Base-by-base conservation (phyloP, 2,797 vertebrate species). In the Cheirogaleus major region DNA sequence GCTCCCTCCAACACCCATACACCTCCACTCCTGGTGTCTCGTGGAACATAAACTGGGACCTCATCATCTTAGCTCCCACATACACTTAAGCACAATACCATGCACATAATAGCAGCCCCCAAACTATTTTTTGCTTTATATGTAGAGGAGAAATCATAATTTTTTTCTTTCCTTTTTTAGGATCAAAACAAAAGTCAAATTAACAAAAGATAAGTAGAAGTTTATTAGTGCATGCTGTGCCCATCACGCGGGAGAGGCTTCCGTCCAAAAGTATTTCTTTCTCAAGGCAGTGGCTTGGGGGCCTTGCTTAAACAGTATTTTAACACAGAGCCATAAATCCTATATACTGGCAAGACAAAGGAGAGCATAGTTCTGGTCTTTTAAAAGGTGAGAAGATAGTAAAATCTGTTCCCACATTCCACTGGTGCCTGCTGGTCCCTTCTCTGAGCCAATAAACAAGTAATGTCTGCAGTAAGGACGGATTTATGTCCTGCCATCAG, bases 41-140 rank as follows among this genome's bases (percentile, higher is more conserved):
- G 25, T 2, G 13, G 32, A 67, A 55, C 45, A 50, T 27, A 69
- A 78, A 61, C 48, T 79, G 76, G 27, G 38, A 75, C 27, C 32
- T 89, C 75, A 35, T 6, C 43, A 4, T 55, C 45, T 86, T 9
- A 83, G 48, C 59, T 72, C 72, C 13, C 12, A 83, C 50, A 52
- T 43, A 59, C 25, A n/a, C 27, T 22, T 86, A 83, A 78, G 73
- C 25, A 57, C 32, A 84, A 59, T 6, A 22, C 52, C 12, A 11
- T 69, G 12, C 25, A 55, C 57, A 76, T n/a, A 78, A 7, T 10
- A 90, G 48, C 75, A 91, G 20, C 22, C 84, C 76, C 67, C 67
- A 81, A 75, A 91, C 22, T 27, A 79, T 72, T 89, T 80, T 65
- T 84, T 89, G 3, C 72, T 95, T 94, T 65, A n/a, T n/a, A 20